Conservation (phyloP, 2,797 vertebrate species). For the Pangasius mekongensis region DNA sequence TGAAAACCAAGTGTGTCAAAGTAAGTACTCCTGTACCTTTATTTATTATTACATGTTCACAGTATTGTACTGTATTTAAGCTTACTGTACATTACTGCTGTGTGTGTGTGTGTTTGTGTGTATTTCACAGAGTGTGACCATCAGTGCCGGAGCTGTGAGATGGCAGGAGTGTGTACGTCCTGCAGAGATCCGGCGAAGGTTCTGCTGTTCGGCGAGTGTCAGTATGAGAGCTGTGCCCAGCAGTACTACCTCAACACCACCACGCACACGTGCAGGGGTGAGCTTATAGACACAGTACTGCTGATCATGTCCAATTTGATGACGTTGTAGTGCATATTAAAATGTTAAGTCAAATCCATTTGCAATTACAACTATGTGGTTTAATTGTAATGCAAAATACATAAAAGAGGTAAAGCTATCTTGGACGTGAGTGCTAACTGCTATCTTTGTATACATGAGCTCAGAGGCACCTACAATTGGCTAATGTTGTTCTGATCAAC, state of each 20-base stretch:
- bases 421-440: background rate
- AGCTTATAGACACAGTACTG: constrained; percentile 25
- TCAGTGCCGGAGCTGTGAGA: constrained; percentile 85
- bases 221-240: constrained; percentile 86
- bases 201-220: constrained; percentile 91
- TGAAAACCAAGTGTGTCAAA: constrained; percentile 73
- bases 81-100: background rate
- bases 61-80: background rate
- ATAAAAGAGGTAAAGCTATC: background rate
- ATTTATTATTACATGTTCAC: background rate
- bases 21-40: constrained; percentile 71
- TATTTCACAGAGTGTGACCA: constrained; percentile 77
- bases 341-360: background rate
- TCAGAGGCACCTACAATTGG: background rate
- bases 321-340: background rate
- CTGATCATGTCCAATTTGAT: background rate
- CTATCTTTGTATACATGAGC: background rate
- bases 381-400: background rate
- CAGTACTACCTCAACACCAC: constrained; percentile 91
- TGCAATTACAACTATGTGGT: background rate
- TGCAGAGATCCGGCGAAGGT: constrained; percentile 87
- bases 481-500: background rate
- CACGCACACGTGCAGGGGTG: constrained; percentile 87
- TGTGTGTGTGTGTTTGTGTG: constrained; percentile 13
- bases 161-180: constrained; percentile 75